Evolutionary conservation across 1,140 invertebrate genomes (phyloP), one percentile per base, ranked within the genome.

Genomic region (Drosophila lacteicornis): DNA sequence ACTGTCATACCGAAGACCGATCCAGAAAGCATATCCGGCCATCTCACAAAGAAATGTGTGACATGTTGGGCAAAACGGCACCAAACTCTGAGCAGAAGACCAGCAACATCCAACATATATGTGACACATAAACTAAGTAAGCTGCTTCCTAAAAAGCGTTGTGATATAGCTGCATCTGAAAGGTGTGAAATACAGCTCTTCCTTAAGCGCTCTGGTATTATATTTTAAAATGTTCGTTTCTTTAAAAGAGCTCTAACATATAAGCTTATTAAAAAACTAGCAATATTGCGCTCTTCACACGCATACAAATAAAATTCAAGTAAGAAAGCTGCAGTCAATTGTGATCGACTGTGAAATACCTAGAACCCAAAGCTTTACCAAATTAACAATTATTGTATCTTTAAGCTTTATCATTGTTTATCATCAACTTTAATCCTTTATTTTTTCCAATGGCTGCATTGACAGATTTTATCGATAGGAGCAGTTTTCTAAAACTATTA

Each of bases 11-110:
- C 12, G 27, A 47, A 53, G 43, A 40, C 59, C 38, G 25, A 27
- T 38, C 33, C 36, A 60, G 45, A 55, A 15, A 40, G 22, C 33
- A 49, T 66, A 82, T 86, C 71, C 75, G 49, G 55, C 61, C 60
- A 59, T 87, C 80, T 86, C 67, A 78, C 53, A 65, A 74, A 68
- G 80, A 87, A 80, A 88, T 88, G 82, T 76, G 76, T 66, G 84
- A 80, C 80, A 77, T 83, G 67, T 70, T 38, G 53, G 46, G 76
- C 60, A 80, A 83, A 82, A 59, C 57, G 53, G 55, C 36, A 43
- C 71, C 60, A 56, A 69, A 75, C 22, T 70, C 15, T 22, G 50
- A 43, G 51, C 38, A 43, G 27, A 66, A 60, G 42, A 22, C n/a
- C 47, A 22, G 2, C 19, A 22, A 22, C 19, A 22, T 22, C 19